Conservation (phyloP, 23 tunicate species). For the Trididemnum miniatum region DNA sequence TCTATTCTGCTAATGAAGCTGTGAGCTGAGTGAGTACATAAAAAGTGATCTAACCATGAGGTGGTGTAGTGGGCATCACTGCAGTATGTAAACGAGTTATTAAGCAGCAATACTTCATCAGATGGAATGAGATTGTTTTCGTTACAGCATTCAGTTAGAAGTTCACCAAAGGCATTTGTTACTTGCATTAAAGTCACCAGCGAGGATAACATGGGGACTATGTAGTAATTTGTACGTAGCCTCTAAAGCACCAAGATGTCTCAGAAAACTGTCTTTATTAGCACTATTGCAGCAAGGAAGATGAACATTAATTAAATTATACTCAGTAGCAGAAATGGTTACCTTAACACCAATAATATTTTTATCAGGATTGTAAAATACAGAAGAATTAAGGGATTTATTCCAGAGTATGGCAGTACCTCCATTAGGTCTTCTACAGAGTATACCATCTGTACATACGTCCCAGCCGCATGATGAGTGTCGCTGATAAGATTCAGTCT, state of each 20-base stretch:
- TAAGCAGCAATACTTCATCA: too few relatives aligned
- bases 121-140: too few relatives aligned
- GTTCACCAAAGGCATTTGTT: too few relatives aligned
- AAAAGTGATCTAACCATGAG: too few relatives aligned
- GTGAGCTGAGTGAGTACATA: too few relatives aligned
- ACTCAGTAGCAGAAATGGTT: not conserved
- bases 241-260: not conserved
- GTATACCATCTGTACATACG: not conserved
- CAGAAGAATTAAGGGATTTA: not conserved
- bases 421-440: not conserved
- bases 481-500: not conserved
- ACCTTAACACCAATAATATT: not conserved
- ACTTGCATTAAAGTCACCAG: not conserved
- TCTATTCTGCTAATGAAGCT: too few relatives aligned
- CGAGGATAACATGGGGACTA: not conserved
- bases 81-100: too few relatives aligned
- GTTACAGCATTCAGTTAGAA: too few relatives aligned
- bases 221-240: not conserved
- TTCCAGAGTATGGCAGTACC: not conserved
- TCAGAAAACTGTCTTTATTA: not conserved
- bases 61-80: too few relatives aligned
- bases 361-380: not conserved
- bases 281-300: not conserved
- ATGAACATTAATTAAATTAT: not conserved
- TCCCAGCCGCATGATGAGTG: not conserved